Percentiles rank a stretch among this genome's conserved stretches.
Conservation (phyloP, 2,888 invertebrate genomes). For the Aricia artaxerxes region DNA sequence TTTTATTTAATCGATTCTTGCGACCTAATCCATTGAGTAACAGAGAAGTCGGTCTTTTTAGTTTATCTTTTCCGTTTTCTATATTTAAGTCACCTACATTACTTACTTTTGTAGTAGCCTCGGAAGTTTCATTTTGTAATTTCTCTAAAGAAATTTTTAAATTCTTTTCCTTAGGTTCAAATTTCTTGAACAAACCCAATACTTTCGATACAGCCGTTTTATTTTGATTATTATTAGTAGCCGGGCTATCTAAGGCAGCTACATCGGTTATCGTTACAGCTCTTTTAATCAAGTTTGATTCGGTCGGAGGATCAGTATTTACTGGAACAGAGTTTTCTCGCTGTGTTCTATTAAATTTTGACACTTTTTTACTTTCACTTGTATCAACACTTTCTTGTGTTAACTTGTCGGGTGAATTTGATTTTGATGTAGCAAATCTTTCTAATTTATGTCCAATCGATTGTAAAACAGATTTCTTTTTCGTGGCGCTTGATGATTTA, state of each 20-base stretch:
- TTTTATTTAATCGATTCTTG: slow-evolving; percentile 72
- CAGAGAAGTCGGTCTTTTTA: slow-evolving; percentile 76
- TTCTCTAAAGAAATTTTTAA: slow-evolving; percentile 59
- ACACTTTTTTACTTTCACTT: slow-evolving; percentile 55
- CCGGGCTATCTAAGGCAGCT: slow-evolving; percentile 67
- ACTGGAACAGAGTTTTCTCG: slow-evolving; percentile 85
- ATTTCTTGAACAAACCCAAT: slow-evolving; percentile 87
- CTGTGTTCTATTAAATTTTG: slow-evolving; percentile 80
- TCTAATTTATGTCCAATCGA: slow-evolving; percentile 89
- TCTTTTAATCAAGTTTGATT: slow-evolving; percentile 84
- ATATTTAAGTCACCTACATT: slow-evolving; percentile 45
- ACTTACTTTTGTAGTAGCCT: slow-evolving; percentile 43
- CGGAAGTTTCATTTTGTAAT: slow-evolving; percentile 48
- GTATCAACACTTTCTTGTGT: slow-evolving; percentile 51
- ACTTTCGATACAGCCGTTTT: slow-evolving; percentile 88
- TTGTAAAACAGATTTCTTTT: slow-evolving; percentile 86
- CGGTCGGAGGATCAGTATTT: slow-evolving; percentile 76
- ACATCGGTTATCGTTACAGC: slow-evolving; percentile 87
- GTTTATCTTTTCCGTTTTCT: slow-evolving; percentile 65
- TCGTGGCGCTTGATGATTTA: slow-evolving; percentile 61
- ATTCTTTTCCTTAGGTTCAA: slow-evolving; percentile 80
- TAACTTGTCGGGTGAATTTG: slow-evolving; percentile 74
- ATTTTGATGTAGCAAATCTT: slow-evolving; percentile 81
- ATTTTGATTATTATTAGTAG: slow-evolving; percentile 65
- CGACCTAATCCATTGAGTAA: slow-evolving; percentile 78